These are phyloP conservation scores for Spatula versicolor DNA, from an alignment of 2,797 vertebrate species.

Conservation along the genomic window DNA sequence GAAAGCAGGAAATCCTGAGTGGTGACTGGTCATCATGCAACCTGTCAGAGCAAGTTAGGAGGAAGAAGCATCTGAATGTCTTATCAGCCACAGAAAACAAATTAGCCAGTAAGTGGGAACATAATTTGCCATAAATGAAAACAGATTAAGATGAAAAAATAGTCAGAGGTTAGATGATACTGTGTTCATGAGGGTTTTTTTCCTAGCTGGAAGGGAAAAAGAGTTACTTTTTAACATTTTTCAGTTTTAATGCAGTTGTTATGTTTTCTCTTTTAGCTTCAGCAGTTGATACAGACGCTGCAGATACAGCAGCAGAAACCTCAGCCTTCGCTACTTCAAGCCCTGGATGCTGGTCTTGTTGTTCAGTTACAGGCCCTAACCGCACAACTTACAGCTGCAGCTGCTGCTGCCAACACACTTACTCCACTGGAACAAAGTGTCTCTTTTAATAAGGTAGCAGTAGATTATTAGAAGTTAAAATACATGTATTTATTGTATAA, in stretches of 20 bases:
- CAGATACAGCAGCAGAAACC: conserved; percentile 99
- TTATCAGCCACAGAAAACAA: conserved; percentile 61
- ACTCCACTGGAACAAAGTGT: conserved; percentile 95
- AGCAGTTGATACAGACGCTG: conserved; percentile 95
- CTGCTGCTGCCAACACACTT: conserved; percentile 91
- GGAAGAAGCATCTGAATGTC: conserved; percentile 56
- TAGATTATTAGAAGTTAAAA: background rate
- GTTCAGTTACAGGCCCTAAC: conserved; percentile 97
- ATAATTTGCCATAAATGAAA: conserved; percentile 31
- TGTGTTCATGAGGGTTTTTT: background rate
- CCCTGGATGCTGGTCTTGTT: conserved; percentile 94
- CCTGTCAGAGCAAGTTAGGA: conserved; percentile 69
- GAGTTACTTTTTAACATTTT: background rate
- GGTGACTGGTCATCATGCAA: conserved; percentile 64
- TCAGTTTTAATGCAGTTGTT: background rate
- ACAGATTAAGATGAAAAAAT: conserved; percentile 8
- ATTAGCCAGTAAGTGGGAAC: conserved; percentile 62
- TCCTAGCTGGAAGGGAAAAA: background rate
- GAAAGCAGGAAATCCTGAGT: conserved; percentile 63
- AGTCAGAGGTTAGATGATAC: conserved; percentile 13
- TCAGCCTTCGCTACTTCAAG: conserved; percentile 95
- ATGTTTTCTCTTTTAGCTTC: conserved; percentile 82
- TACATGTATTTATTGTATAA: background rate
- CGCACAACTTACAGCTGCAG: conserved; percentile 94
- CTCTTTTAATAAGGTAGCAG: conserved; percentile 94